phyloP scores from a whole-genome alignment of 2,113 vertebrate genomes.

The Crotalus helleri region DNA sequence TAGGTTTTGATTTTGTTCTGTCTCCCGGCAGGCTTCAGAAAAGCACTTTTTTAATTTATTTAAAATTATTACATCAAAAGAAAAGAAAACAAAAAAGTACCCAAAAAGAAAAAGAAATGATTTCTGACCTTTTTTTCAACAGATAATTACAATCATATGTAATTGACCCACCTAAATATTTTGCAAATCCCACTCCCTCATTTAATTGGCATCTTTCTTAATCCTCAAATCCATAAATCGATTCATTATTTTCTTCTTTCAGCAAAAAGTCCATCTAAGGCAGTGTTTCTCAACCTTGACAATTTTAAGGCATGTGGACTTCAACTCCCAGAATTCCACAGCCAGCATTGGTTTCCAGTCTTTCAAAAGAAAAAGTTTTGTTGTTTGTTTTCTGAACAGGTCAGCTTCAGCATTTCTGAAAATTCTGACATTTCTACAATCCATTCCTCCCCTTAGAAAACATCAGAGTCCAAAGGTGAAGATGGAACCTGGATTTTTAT shows the following conservation, averaged over 20 bases:
- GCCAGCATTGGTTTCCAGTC: background rate
- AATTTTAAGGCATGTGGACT: no score
- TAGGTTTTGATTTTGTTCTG: background rate
- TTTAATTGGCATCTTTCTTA: background rate
- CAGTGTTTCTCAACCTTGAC: no score
- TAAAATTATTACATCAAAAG: background rate
- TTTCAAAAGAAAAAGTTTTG: background rate
- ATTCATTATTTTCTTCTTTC: background rate
- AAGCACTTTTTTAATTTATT: background rate
- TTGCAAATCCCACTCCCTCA: background rate
- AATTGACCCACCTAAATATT: background rate
- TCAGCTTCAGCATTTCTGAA: background rate
- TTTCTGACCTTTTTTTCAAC: background rate
- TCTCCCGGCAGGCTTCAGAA: background rate
- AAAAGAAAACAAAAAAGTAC: background rate
- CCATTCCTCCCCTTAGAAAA: background rate
- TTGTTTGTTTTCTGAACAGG: background rate
- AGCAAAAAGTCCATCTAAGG: background rate
- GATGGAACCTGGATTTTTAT: background rate
- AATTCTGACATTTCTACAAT: background rate
- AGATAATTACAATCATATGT: background rate
- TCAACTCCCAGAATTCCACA: no score
- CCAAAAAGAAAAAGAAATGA: background rate
- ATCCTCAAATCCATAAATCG: background rate
- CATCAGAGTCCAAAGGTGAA: background rate